Evolutionary conservation across 2,113 vertebrate species (phyloP).

Genomic region (Vidua macroura): DNA sequence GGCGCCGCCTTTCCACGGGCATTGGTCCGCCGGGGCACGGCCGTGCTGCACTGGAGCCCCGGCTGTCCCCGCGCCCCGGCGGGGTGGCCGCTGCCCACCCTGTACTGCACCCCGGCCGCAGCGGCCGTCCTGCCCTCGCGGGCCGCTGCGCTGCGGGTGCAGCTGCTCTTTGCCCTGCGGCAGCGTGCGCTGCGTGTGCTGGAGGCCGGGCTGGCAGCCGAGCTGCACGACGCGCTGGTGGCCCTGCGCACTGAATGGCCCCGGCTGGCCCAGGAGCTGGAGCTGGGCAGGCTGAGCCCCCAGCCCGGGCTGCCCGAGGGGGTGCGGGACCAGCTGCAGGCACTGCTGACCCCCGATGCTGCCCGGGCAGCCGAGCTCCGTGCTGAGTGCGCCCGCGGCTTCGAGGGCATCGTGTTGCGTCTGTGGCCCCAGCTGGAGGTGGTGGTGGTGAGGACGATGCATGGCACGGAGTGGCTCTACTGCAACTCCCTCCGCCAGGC

Average conservation of each 20-base stretch:
- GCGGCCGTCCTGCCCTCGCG: constrained; percentile 52
- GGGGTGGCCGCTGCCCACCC: constrained; percentile 69
- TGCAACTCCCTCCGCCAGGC: constrained; percentile 71
- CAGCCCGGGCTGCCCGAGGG: constrained; percentile 67
- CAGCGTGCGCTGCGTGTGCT: constrained; percentile 72
- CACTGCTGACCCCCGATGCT: constrained; percentile 66
- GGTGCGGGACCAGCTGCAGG: constrained; percentile 60
- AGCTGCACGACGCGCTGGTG: constrained; percentile 80
- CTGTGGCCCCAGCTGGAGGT: constrained; percentile 87
- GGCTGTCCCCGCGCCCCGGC: constrained; percentile 48
- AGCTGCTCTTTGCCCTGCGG: constrained; percentile 84
- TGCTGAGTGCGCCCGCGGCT: constrained; percentile 72
- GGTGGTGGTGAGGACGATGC: constrained; percentile 72
- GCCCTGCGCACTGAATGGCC: constrained; percentile 73
- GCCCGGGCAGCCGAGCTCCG: constrained; percentile 74
- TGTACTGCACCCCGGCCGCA: constrained; percentile 71
- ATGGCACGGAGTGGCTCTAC: constrained; percentile 74
- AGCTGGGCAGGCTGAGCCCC: constrained; percentile 72
- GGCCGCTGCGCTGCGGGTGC: constrained; percentile 76
- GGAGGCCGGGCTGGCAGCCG: constrained; percentile 79
- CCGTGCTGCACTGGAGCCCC: constrained; percentile 74
- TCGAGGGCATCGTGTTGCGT: constrained; percentile 79
- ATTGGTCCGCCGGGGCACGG: constrained; percentile 64
- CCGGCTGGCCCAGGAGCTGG: constrained; percentile 78
- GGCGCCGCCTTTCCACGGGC: constrained; percentile 69